A percentile compares a stretch with the other conserved stretches of the same genome.
These are phyloP conservation scores for Saguinus imperator DNA, from an alignment of 2,113 vertebrate genomes.

Conservation along the genomic window DNA sequence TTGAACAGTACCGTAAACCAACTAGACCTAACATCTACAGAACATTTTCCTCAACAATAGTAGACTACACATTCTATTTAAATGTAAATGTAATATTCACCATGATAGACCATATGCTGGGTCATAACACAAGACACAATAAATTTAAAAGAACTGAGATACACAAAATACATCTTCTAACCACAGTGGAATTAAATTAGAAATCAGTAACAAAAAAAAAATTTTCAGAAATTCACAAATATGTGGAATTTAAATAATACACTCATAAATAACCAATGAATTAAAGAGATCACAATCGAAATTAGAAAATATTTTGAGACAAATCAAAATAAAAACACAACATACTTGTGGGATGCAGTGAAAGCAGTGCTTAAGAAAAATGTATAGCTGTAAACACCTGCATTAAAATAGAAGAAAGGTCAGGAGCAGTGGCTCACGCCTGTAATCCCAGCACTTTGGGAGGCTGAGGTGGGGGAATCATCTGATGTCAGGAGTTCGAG, in stretches of 20 bases:
- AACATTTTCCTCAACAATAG: background rate
- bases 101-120: background rate
- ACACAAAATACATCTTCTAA: background rate
- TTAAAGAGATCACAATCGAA: background rate
- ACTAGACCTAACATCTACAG: background rate
- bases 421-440: fast-evolving
- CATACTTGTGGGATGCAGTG: background rate
- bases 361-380: background rate
- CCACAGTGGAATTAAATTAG: background rate
- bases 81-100: background rate
- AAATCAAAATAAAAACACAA: background rate
- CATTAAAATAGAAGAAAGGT: too few species aligned
- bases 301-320: background rate
- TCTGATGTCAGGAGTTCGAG: too few species aligned
- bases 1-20: background rate
- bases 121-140: background rate
- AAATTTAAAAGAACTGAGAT: background rate
- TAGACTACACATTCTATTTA: background rate
- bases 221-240: background rate
- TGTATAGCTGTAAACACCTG: background rate
- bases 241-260: background rate
- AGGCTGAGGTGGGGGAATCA: too few species aligned
- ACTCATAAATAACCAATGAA: background rate
- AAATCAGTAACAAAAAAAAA: background rate
- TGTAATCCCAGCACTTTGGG: too few species aligned